Evolutionary conservation across 2,888 invertebrate species (phyloP), one percentile per base, ranked within the genome.

Genomic region (Cerastoderma edule): DNA sequence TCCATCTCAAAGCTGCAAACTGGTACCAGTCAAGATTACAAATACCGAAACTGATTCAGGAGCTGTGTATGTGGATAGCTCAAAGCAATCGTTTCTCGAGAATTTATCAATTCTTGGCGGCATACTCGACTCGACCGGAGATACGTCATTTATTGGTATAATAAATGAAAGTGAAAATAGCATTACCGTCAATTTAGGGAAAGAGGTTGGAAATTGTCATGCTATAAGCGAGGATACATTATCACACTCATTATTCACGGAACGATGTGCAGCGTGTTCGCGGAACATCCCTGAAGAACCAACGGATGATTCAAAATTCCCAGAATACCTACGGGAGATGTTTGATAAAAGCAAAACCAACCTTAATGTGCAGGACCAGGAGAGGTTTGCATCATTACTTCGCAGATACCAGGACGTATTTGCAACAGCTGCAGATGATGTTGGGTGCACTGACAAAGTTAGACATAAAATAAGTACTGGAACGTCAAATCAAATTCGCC

Each of bases 331-430:
- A 30, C 44, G 27, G 44, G 67, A 67, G 39, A 72, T 76, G 65
- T 76, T 76, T 48, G 53, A 68, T 4, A 76, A 56, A 44, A 72
- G 76, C 53, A 32, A 4, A 39, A 22, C 3, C 4, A 10, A 64
- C 28, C 53, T 72, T 0, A 28, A 75, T 74, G 74, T 72, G 68
- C 68, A 22, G 50, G 68, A 60, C 68, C 78, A 16, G 56, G 65
- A 28, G 65, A 54, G 44, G 75, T n/a, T n/a, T n/a, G n/a, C n/a
- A n/a, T n/a, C n/a, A n/a, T n/a, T n/a, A n/a, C n/a, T n/a, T n/a
- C n/a, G n/a, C 39, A 39, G 16, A 39, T 39, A 39, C 39, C 8
- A 16, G 8, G 39, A 39, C 39, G 39, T 39, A 39, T 39, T 39
- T 16, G 8, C 39, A 13, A 16, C 8, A 39, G 16, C 8, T 39